Evolutionary conservation across 2,797 vertebrate genomes (phyloP), one percentile per base, ranked within the genome.

Genomic region (Presbytis comata): DNA sequence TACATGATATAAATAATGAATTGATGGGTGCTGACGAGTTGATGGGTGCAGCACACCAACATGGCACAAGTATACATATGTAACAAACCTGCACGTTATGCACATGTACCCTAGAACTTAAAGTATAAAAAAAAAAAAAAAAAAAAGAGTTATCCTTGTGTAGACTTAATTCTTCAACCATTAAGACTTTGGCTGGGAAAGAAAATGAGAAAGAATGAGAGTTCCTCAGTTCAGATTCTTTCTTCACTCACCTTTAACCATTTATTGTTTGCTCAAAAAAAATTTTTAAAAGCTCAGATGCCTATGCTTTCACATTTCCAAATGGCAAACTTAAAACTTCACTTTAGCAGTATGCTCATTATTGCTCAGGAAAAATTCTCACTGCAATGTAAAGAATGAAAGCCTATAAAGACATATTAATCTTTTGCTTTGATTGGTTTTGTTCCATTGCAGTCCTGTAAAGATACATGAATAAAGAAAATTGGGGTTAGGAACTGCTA

Each of bases 351-450:
- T 67, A 39, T 81, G 75, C 21, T 64, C 24, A 61, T 91, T 30
- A 85, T 87, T 92, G 80, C 53, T 96, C 57, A 57, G 85, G 92
- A 39, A 81, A 97, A 86, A 16, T 41, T 90, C 78, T 81, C 50
- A 61, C 57, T 46, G 30, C 46, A 70, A 80, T 55, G 6, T 93
- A 81, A 72, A 94, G 53, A 78, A 67, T 84, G 84, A 93, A 84
- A 90, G 8, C 6, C 46, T 33, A 55, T n/a, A 50, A 95, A 74
- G 48, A 91, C n/a, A 64, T 80, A 78, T 48, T 48, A 57, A 79
- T 39, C 21, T 84, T 95, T 74, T 96, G 70, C 79, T 95, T 75
- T 26, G 2, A 46, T 70, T 95, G 61, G 30, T 41, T 96, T 93
- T 93, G 41, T 91, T 92, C 48, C 13, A 64, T 26, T 89, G 39